A percentile compares a stretch with the other conserved stretches of the same genome.
phyloP scores from a whole-genome alignment of 2,797 vertebrate species.

The Melanotaenia boesemani region DNA sequence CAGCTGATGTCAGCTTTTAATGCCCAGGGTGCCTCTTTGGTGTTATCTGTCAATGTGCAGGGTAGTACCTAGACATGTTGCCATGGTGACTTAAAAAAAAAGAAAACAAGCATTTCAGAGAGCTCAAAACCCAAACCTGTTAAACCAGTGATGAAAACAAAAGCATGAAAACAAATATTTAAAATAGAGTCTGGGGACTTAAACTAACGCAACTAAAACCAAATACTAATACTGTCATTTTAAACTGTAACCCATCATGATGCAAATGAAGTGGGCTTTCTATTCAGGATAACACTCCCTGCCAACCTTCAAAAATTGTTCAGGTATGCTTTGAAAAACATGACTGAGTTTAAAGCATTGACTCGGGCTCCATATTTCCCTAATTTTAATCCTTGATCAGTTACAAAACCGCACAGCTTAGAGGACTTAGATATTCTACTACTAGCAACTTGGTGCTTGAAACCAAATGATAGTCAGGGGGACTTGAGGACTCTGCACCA shows the following conservation, averaged over 20 bases:
- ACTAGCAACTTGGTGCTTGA: neutral
- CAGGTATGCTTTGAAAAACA: no score
- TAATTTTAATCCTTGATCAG: no score
- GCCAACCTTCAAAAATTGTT: no score
- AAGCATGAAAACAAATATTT: neutral
- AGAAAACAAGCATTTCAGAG: neutral
- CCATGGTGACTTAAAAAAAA: neutral
- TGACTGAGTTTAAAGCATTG: no score
- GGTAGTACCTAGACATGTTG: neutral
- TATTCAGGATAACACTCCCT: no score
- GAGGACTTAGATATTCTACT: neutral
- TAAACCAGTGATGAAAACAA: neutral
- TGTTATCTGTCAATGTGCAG: neutral
- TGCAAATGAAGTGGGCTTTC: neutral
- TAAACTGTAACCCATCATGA: neutral
- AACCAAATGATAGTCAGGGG: neutral
- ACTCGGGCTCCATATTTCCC: no score
- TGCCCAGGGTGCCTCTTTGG: neutral
- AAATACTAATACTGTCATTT: neutral
- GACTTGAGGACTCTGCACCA: neutral
- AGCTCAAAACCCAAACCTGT: neutral
- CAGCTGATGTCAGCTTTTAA: neutral
- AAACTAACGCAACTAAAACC: neutral
- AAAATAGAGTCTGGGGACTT: neutral
- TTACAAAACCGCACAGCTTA: neutral